Evolutionary conservation across 2,797 vertebrate genomes (phyloP), one percentile per base, ranked within the genome.

Genomic region (Manis pentadactyla): DNA sequence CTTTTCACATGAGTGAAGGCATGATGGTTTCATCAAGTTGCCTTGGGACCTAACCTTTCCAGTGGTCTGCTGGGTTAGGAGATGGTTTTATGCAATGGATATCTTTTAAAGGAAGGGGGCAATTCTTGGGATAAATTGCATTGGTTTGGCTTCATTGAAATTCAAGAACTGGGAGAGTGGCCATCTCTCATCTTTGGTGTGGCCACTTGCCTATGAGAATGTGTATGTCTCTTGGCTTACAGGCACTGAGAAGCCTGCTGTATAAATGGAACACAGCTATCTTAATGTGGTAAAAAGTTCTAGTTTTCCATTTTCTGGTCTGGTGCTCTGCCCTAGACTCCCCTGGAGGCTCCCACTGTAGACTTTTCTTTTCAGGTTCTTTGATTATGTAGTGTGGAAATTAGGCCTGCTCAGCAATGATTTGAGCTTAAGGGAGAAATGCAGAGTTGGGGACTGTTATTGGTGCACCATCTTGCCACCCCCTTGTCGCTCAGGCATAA

Each of bases 401-500:
- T 91, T 42, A 81, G 87, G 39, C 66, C 75, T 86, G 95, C 74
- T 87, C 71, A 84, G 71, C 88, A 95, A 79, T 86, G 64, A 63
- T 90, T 42, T 87, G 82, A 94, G 74, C 64, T 7, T 63, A 75
- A 93, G 81, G 87, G 92, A 69, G 87, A 94, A 97, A 81, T 75
- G 71, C 53, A 92, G 78, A 94, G 53, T 31, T 77, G 91, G 75
- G 77, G 83, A 90, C 57, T 18, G 46, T 86, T 86, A 57, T 90
- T 75, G 90, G 79, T 84, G 61, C 3, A 51, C 92, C 89, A 96
- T 95, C 94, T 97, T 92, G 74, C 46, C 63, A 89, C 49, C 81
- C 63, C 74, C 46, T 89, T 84, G 53, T 84, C 6, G 10, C 87
- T 73, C 29, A 31, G 42, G 69, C 75, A 77, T 94, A 94, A 93